Evolutionary conservation across 2,888 invertebrate genomes (phyloP).

Genomic region (Deilephila elpenor): DNA sequence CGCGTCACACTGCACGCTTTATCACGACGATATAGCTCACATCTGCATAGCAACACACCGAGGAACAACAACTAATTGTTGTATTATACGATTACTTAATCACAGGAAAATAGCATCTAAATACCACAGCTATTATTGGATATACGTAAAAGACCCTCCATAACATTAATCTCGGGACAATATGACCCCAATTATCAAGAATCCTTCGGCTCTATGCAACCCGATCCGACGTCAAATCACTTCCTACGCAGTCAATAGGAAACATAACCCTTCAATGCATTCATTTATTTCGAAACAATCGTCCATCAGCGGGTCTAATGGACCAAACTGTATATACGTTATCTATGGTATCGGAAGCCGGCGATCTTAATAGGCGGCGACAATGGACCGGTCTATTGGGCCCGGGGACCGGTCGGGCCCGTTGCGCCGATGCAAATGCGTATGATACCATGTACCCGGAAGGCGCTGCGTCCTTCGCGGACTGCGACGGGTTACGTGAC

Average conservation of each 20-base stretch:
- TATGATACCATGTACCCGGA: constrained; percentile 26
- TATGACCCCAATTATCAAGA: not conserved
- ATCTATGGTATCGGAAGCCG: constrained; percentile 32
- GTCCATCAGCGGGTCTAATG: constrained; percentile 26
- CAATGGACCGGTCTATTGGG: constrained; percentile 26
- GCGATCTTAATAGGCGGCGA: constrained; percentile 30
- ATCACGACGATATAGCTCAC: constrained; percentile 42
- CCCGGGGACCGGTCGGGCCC: constrained; percentile 26
- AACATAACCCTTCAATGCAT: constrained; percentile 21
- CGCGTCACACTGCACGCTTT: constrained; percentile 37
- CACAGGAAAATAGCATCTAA: no score
- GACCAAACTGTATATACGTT: constrained; percentile 30
- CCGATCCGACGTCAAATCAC: not conserved
- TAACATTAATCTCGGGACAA: not conserved
- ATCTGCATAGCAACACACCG: no score
- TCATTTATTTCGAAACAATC: constrained; percentile 24
- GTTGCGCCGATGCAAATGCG: constrained; percentile 29
- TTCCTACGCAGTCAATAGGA: constrained; percentile 42
- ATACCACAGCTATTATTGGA: not conserved
- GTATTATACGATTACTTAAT: no score
- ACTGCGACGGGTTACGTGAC: constrained; percentile 15
- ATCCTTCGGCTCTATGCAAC: not conserved
- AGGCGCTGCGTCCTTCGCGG: constrained; percentile 20
- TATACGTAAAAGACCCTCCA: not conserved
- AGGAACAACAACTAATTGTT: no score